A percentile compares a stretch with the other conserved stretches of the same genome.
phyloP scores from a whole-genome alignment of 2,113 vertebrate genomes.

The cat (Felis catus) region DNA sequence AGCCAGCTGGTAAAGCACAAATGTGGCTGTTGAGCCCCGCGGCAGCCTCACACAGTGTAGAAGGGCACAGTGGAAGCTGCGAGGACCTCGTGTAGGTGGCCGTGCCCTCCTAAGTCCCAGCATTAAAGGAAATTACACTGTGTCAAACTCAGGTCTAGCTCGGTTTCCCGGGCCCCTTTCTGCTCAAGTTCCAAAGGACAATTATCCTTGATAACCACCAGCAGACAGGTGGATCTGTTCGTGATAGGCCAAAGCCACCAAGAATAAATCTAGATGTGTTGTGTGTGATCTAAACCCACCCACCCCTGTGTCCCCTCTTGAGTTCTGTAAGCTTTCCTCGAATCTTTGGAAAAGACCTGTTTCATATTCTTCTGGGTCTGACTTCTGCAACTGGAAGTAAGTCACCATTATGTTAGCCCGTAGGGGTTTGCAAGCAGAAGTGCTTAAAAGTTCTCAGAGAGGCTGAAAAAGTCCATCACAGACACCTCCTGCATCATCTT shows the following conservation, averaged over 20 bases:
- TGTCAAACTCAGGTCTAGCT: neutral
- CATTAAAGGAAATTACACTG: neutral
- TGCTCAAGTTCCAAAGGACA: neutral
- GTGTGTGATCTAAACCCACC: neutral
- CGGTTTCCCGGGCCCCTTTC: neutral
- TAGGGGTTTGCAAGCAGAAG: neutral
- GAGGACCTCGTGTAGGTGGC: neutral
- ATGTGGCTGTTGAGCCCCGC: neutral
- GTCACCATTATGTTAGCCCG: neutral
- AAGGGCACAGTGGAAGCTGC: neutral
- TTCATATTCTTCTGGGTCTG: neutral
- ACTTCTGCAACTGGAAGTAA: neutral
- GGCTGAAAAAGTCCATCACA: neutral
- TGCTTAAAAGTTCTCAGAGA: constrained; percentile 13
- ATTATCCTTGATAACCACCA: neutral
- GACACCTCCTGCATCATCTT: neutral
- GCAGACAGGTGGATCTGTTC: neutral
- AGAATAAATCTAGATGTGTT: neutral
- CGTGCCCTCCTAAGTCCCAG: neutral
- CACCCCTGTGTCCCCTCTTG: neutral
- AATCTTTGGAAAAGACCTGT: neutral
- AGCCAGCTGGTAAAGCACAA: neutral
- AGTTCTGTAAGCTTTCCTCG: neutral
- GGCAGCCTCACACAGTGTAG: accelerated
- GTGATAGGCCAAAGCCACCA: neutral